Base-by-base conservation (phyloP, 2,888 invertebrate species). In the Drosophila maculinotata region DNA sequence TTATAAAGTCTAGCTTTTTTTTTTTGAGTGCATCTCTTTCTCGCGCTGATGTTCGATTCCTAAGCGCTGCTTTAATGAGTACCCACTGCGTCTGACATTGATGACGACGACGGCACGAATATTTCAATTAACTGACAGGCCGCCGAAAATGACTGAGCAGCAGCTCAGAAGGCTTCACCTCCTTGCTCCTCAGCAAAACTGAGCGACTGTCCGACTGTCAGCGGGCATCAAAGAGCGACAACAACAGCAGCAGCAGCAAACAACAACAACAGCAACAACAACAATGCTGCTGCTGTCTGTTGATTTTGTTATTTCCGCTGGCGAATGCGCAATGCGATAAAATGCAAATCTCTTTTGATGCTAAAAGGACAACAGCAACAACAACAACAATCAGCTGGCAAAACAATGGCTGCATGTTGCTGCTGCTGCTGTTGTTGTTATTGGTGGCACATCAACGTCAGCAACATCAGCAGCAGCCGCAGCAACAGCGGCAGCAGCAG, bases 311-410 rank as follows among this genome's bases (percentile, higher is more conserved):
- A 74, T 79, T 79, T 84, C 82, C 82, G 84, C 66, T 79, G 78
- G 69, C 51, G 69, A 72, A 66, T 69, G 60, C 60, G 68, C 78
- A 79, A 78, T 88, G 83, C 83, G 86, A 79, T 78, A 85, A 87
- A 87, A 87, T 87, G 88, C 87, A 87, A 88, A 88, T 88, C 81
- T 86, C 71, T 71, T 69, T 76, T 74, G 85, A 81, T 79, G 83
- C 85, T 87, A 81, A 87, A 82, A 82, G 87, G 84, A 82, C 87
- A 86, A 83, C 69, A 79, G 51, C 52, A 63, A 54, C 54, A 68
- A 25, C 44, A 67, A 58, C 49, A 67, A 53, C 39, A 59, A 66
- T 47, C 53, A 59, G 45, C 38, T 23, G 59, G 48, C 48, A 67
- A 71, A 73, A 57, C 67, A 84, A 83, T 86, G 77, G 76, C 68